These are phyloP conservation scores for Leptodactylus fallax DNA, from an alignment of 2,797 vertebrate genomes.

Conservation along the genomic window DNA sequence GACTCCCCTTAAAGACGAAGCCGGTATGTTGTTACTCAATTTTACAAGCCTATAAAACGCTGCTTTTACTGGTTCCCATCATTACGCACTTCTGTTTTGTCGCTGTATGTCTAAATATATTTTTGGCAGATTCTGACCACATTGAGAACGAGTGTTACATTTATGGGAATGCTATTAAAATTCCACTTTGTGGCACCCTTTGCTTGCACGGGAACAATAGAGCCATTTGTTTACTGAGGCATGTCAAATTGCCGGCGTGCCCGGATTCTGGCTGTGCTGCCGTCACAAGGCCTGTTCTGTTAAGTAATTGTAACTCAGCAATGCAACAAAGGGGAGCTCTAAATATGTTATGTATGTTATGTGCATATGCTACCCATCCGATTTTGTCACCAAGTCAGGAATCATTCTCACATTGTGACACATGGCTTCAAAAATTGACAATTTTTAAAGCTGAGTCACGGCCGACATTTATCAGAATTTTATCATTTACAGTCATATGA, in stretches of 20 bases:
- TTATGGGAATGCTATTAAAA: slow-evolving; percentile 12
- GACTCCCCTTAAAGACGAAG: slow-evolving; percentile 2
- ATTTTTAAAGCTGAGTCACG: background rate
- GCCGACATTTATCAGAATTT: background rate
- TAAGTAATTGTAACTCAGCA: slow-evolving; percentile 34
- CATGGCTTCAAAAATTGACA: background rate
- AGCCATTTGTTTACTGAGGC: slow-evolving; percentile 17
- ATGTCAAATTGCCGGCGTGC: slow-evolving; percentile 21
- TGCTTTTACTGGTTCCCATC: background rate
- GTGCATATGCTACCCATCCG: background rate
- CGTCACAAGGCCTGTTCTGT: background rate
- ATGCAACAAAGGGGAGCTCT: background rate
- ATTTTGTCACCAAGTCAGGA: background rate
- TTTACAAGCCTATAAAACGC: slow-evolving; percentile 20
- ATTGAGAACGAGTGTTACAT: background rate
- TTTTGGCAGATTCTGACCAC: background rate
- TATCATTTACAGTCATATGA: no score
- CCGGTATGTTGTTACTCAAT: background rate
- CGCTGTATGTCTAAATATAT: slow-evolving; percentile 24
- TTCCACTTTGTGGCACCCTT: background rate
- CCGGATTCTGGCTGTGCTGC: background rate
- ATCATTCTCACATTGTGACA: background rate
- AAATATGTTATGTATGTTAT: slow-evolving; percentile 21
- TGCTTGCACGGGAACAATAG: slow-evolving; percentile 9
- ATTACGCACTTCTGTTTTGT: background rate